Percentiles rank a stretch among this genome's conserved stretches.
Conservation (phyloP, 2,113 vertebrate species). For the Chionomys nivalis region DNA sequence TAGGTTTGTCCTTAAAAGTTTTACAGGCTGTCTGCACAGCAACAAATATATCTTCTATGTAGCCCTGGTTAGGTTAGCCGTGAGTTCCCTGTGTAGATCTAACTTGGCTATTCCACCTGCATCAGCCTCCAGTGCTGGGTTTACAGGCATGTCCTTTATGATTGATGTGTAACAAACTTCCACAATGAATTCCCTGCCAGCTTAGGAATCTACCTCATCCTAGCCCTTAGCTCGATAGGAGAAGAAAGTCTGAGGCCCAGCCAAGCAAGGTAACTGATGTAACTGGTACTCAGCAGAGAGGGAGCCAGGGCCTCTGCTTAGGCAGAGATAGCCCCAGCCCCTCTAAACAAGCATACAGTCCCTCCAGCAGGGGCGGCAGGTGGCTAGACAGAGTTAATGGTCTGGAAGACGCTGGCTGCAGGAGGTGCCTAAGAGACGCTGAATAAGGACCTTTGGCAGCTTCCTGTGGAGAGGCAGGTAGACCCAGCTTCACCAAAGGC, state of each 20-base stretch:
- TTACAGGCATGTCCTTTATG: not conserved
- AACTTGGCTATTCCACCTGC: not conserved
- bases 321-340: not conserved
- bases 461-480: not conserved
- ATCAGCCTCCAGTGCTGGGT: not conserved
- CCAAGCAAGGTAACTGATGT: too few species aligned
- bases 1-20: not conserved
- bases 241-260: not conserved
- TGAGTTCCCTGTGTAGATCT: not conserved
- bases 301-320: not conserved
- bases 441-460: not conserved
- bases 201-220: rapidly evolving
- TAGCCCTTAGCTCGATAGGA: not conserved
- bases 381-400: not conserved
- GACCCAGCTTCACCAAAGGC: not conserved
- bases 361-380: rapidly evolving
- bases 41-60: not conserved
- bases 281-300: rapidly evolving
- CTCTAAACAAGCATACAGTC: rapidly evolving
- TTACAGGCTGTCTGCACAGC: not conserved
- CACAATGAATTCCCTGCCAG: not conserved
- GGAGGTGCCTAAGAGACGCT: not conserved
- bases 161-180: not conserved
- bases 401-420: not conserved
- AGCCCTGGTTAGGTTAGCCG: not conserved